Base-by-base conservation (phyloP, 2,797 vertebrate species). In the Falco novaeseelandiae region DNA sequence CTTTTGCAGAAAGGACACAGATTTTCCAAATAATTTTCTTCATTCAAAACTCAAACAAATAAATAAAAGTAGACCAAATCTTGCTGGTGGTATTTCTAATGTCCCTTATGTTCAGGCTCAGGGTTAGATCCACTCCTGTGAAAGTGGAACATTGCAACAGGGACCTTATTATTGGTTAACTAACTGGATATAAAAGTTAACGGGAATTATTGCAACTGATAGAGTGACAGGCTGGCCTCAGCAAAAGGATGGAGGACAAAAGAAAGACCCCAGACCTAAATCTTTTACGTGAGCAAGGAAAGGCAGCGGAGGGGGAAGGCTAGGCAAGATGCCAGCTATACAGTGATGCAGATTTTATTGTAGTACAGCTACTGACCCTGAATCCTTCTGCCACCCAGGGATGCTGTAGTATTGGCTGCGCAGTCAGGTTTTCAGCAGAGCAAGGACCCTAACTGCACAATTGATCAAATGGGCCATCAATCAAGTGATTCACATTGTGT, bases 381-480 rank as follows among this genome's bases (percentile, higher is more conserved):
- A 94, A 74, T 78, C 49, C 26, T 94, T 22, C 69, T 85, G 26
- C 67, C 81, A 94, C 46, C 19, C 49, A 65, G 59, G 14, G 25
- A 71, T 91, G 67, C 67, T 92, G 78, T 71, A 61, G 65, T 74
- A 58, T 67, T 58, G 78, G 34, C 82, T 89, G 52, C 21, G 42
- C 61, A 85, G 61, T 80, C 61, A 81, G 52, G 57, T 84, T 93
- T 96, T 73, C 65, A 80, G 57, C 38, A 74, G 36, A 95, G 52
- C 46, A 89, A 94, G 74, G 74, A 85, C 63, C 78, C 48, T 96
- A 87, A 55, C 61, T 94, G 62, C 87, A 86, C 44, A 91, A 74
- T 27, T 95, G 84, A 93, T 97, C 81, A 96, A 96, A 93, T 0
- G n/a, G 58, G 71, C 87, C 90, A 97, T 97, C 94, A 94, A 55